phyloP scores from a whole-genome alignment of 1,140 invertebrate genomes.

The Drosophila ogumai region DNA sequence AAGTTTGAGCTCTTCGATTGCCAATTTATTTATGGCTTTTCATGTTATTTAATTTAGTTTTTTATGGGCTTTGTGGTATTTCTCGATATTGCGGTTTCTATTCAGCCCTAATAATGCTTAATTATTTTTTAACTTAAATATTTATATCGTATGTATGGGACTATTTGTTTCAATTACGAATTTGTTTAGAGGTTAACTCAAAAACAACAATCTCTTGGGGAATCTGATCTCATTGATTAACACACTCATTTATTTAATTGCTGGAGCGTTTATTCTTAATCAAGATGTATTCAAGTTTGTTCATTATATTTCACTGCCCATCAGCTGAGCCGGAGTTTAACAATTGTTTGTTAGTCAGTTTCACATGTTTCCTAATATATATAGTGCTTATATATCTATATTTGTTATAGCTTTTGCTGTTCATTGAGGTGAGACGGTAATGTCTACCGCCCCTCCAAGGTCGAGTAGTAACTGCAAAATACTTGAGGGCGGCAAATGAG shows the following conservation, averaged over 20 bases:
- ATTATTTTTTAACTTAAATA: conserved; percentile 10
- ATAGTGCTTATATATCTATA: conserved; percentile 11
- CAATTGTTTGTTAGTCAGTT: conserved; percentile 38
- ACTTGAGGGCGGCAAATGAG: conserved; percentile 66
- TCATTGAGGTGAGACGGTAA: conserved; percentile 73
- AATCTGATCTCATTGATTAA: conserved; percentile 48
- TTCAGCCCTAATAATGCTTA: conserved; percentile 7
- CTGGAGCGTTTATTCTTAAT: conserved; percentile 43
- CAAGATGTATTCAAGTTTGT: conserved; percentile 38
- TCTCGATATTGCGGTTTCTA: conserved; percentile 26
- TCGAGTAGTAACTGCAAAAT: conserved; percentile 48
- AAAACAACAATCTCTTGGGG: conserved; percentile 4
- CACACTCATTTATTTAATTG: conserved; percentile 40
- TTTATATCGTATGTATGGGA: too few relatives aligned
- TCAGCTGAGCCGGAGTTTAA: conserved; percentile 56
- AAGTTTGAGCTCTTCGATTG: conserved; percentile 20
- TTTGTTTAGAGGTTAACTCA: not conserved
- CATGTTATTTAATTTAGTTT: conserved; percentile 26
- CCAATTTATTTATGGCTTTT: conserved; percentile 60
- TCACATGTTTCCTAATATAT: conserved; percentile 39
- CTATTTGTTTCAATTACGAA: not conserved
- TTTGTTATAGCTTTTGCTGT: conserved; percentile 53
- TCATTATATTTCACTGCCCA: conserved; percentile 39
- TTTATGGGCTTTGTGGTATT: conserved; percentile 36
- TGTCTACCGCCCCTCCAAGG: conserved; percentile 74